Conservation (phyloP, 2,797 vertebrate genomes). For the Xenopus petersii region DNA sequence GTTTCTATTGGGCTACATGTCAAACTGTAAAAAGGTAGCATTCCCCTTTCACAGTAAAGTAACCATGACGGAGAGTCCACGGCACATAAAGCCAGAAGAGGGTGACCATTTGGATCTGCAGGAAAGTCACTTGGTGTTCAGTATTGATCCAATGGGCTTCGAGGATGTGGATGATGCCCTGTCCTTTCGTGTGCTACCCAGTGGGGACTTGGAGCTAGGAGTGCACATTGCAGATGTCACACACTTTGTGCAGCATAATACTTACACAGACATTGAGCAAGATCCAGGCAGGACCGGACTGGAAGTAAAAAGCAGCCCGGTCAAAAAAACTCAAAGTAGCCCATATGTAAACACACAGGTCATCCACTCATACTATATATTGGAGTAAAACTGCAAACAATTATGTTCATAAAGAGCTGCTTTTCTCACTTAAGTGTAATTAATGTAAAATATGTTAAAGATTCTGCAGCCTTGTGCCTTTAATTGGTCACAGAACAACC, state of each 20-base stretch:
- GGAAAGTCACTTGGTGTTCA: constrained; percentile 84
- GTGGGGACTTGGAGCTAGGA: constrained; percentile 80
- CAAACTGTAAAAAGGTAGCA: not conserved
- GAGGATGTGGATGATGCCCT: constrained; percentile 93
- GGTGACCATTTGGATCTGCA: constrained; percentile 74
- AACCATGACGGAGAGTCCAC: constrained; percentile 67
- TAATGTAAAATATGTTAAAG: too few species aligned
- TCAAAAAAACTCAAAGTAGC: too few species aligned
- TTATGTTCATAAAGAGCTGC: too few species aligned
- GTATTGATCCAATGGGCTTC: constrained; percentile 91
- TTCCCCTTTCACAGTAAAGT: too few species aligned
- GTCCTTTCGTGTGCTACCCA: constrained; percentile 72
- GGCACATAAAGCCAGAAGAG: constrained; percentile 73
- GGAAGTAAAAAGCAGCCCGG: too few species aligned
- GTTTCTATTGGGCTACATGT: not conserved
- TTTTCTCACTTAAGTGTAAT: too few species aligned
- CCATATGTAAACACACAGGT: too few species aligned
- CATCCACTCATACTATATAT: too few species aligned
- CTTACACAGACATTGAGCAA: constrained; percentile 86
- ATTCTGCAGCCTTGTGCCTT: too few species aligned
- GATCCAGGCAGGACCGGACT: too few species aligned
- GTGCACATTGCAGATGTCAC: constrained; percentile 96
- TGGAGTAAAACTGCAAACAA: too few species aligned
- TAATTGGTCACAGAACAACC: too few species aligned
- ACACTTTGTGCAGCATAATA: constrained; percentile 81